phyloP scores from a whole-genome alignment of 1,140 invertebrate species.

The Neotoxoptera formosana region DNA sequence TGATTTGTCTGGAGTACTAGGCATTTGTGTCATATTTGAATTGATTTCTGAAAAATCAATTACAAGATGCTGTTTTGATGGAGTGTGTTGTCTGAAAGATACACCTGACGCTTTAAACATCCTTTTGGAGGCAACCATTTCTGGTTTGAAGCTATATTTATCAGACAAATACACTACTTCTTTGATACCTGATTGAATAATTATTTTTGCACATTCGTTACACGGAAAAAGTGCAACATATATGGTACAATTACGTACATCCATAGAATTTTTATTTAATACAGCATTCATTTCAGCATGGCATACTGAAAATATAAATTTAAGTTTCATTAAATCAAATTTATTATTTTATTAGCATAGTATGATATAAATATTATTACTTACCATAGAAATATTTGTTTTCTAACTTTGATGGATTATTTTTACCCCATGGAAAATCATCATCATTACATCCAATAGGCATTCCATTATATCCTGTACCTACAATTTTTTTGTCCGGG shows the following conservation, averaged over 20 bases:
- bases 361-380: slow-evolving; percentile 63
- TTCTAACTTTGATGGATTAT: slow-evolving; percentile 68
- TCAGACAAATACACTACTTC: slow-evolving; percentile 82
- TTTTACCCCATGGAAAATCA: slow-evolving; percentile 82
- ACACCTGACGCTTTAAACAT: slow-evolving; percentile 83
- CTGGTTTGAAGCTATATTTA: slow-evolving; percentile 75
- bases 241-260: slow-evolving; percentile 80
- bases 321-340: slow-evolving; percentile 48
- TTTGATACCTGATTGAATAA: slow-evolving; percentile 93
- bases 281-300: slow-evolving; percentile 98
- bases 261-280: slow-evolving; percentile 84
- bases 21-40: slow-evolving; percentile 66
- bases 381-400: slow-evolving; percentile 84
- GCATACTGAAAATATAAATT: slow-evolving; percentile 77
- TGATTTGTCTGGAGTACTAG: slow-evolving; percentile 63
- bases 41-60: slow-evolving; percentile 74
- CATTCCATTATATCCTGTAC: slow-evolving; percentile 96
- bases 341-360: neutral
- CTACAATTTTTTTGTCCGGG: slow-evolving; percentile 87
- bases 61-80: slow-evolving; percentile 70
- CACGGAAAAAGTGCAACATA: slow-evolving; percentile 93
- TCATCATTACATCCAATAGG: slow-evolving; percentile 88
- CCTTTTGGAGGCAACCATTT: slow-evolving; percentile 76
- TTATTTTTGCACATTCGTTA: slow-evolving; percentile 95
- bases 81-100: slow-evolving; percentile 72